A percentile compares a stretch with the other conserved stretches of the same genome.
Evolutionary conservation across 2,888 invertebrate species (phyloP).

Genomic region (Pammene fasciana): DNA sequence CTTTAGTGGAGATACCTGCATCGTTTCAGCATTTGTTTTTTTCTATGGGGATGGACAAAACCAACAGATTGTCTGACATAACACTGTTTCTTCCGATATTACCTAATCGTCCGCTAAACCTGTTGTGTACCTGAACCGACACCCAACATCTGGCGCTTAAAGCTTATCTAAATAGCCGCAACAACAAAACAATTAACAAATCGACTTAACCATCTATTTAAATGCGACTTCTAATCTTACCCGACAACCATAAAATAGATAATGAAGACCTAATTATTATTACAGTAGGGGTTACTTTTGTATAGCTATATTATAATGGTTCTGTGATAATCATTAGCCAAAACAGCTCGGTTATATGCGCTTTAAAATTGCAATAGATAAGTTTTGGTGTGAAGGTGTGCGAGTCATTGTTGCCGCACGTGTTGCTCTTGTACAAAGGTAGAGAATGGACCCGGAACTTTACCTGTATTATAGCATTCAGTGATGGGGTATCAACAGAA

Average conservation of each 20-base stretch:
- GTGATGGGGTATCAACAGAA: too few species aligned
- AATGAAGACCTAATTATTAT: neutral
- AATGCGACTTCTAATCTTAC: slow-evolving; percentile 1
- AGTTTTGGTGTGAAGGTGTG: slow-evolving; percentile 11
- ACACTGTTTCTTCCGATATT: neutral
- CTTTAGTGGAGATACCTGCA: too few species aligned
- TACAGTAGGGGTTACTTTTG: neutral
- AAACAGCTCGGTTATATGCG: slow-evolving; percentile 19
- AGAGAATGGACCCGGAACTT: neutral
- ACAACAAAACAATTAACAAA: slow-evolving; percentile 14
- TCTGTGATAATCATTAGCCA: slow-evolving; percentile 4
- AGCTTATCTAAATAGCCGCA: slow-evolving; percentile 15
- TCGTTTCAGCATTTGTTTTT: too few species aligned
- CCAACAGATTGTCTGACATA: neutral
- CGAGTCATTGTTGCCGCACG: slow-evolving; percentile 11
- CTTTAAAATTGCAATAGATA: slow-evolving; percentile 15
- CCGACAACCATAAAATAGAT: neutral
- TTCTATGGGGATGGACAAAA: neutral
- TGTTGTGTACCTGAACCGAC: neutral
- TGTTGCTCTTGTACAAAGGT: slow-evolving; percentile 11
- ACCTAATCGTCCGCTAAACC: neutral
- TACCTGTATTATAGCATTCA: neutral
- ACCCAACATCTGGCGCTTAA: slow-evolving; percentile 7
- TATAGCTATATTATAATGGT: neutral
- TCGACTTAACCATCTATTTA: neutral